phyloP scores from a whole-genome alignment of 2,113 vertebrate genomes.

The Oryzias woworae region DNA sequence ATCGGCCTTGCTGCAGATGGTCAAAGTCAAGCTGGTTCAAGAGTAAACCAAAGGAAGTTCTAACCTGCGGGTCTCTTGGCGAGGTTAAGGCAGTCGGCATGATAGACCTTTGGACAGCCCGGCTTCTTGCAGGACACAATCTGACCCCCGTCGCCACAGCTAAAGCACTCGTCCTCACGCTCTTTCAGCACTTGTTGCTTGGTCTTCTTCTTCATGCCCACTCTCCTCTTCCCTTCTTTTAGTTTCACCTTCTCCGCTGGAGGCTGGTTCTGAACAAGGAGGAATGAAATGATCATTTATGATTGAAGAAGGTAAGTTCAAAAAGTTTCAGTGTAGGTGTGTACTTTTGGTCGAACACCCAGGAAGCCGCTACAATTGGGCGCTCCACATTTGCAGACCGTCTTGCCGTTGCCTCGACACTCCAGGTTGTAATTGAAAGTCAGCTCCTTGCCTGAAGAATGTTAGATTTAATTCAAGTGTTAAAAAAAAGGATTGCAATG shows the following conservation, averaged over 20 bases:
- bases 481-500: not conserved
- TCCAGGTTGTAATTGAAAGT: slow-evolving; percentile 99
- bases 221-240: slow-evolving; percentile 87
- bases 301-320: not conserved
- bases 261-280: slow-evolving; percentile 85
- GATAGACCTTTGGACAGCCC: slow-evolving; percentile 97
- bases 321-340: no score
- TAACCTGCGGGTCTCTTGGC: slow-evolving; percentile 94
- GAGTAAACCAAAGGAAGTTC: slow-evolving; percentile 2
- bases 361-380: slow-evolving; percentile 97
- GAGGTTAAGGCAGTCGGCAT: slow-evolving; percentile 95
- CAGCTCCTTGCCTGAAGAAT: slow-evolving; percentile 86
- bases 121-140: slow-evolving; percentile 96
- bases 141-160: slow-evolving; percentile 94
- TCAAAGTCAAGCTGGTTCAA: no score
- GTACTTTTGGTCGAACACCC: slow-evolving; percentile 94
- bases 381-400: slow-evolving; percentile 96
- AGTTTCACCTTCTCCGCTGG: slow-evolving; percentile 83
- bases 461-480: not conserved
- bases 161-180: slow-evolving; percentile 96
- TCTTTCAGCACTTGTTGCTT: slow-evolving; percentile 90
- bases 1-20: no score
- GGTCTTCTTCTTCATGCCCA: slow-evolving; percentile 84
- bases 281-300: not conserved
- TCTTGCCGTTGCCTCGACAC: slow-evolving; percentile 97